phyloP scores from a whole-genome alignment of 2,113 vertebrate species.

The Chinchilla lanigera region DNA sequence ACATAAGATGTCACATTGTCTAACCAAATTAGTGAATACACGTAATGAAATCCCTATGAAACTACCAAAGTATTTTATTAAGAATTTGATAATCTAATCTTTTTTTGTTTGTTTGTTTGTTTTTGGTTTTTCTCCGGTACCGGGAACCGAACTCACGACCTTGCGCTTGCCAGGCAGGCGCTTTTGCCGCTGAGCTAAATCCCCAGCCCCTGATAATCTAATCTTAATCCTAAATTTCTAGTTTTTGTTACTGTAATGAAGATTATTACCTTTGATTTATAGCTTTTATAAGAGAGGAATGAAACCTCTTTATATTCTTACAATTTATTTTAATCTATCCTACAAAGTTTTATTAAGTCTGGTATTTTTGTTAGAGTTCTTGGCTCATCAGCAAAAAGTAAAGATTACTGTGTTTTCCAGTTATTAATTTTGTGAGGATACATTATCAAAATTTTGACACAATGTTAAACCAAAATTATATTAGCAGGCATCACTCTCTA shows the following conservation, averaged over 20 bases:
- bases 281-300: not conserved
- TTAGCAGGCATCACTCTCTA: not conserved
- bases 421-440: not conserved
- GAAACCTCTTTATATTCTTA: not conserved
- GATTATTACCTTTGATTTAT: not conserved
- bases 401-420: not conserved
- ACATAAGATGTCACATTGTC: not conserved
- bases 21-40: not conserved
- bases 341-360: not conserved
- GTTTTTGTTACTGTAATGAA: not conserved
- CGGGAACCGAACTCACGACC: no score
- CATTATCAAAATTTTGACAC: not conserved
- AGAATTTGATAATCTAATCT: not conserved
- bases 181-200: no score
- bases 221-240: not conserved
- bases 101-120: no score
- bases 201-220: not conserved
- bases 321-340: conserved; percentile 9
- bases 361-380: not conserved
- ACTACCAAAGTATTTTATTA: not conserved
- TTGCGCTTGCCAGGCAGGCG: no score
- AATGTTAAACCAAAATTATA: conserved; percentile 2
- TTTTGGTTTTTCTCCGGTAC: no score
- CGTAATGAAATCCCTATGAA: not conserved
- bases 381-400: conserved; percentile 1